Evolutionary conservation across 1,140 invertebrate species (phyloP).

Genomic region (Linepithema humile): DNA sequence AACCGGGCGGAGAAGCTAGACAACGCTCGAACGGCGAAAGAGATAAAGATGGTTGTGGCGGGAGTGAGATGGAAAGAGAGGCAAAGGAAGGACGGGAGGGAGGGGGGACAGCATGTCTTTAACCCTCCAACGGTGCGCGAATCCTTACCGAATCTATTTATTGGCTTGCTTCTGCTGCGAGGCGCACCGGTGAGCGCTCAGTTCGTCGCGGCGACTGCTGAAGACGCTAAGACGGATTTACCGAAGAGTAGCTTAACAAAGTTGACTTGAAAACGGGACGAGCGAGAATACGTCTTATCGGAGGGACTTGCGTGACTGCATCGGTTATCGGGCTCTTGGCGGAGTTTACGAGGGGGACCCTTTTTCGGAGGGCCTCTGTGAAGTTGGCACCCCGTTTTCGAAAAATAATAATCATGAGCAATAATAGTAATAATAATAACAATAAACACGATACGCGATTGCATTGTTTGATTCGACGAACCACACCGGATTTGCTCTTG

Average conservation of each 20-base stretch:
- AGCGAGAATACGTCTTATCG: constrained; percentile 29
- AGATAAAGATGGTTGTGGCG: constrained; percentile 43
- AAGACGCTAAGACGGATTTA: constrained; percentile 54
- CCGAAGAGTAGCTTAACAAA: constrained; percentile 48
- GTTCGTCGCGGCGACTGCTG: constrained; percentile 35
- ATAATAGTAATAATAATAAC: too few relatives aligned
- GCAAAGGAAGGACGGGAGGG: background rate
- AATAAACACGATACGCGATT: too few relatives aligned
- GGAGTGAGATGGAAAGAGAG: constrained; percentile 17
- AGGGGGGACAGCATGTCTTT: constrained; percentile 4
- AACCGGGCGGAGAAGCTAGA: constrained; percentile 70
- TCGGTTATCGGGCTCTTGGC: constrained; percentile 41
- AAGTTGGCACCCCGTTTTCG: too few relatives aligned
- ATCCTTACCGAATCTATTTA: constrained; percentile 58
- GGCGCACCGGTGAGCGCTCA: constrained; percentile 6
- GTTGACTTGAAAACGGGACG: constrained; percentile 38
- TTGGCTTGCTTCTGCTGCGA: constrained; percentile 40
- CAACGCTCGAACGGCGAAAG: constrained; percentile 56
- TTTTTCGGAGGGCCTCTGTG: too few relatives aligned
- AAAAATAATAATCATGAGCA: too few relatives aligned
- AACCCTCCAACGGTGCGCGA: constrained; percentile 37
- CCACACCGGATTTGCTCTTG: background rate
- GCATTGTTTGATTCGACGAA: background rate
- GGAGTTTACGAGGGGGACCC: background rate
- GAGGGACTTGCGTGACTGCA: constrained; percentile 45